A percentile compares a stretch with the other conserved stretches of the same genome.
Conservation (phyloP, 2,888 invertebrate species). For the Drosophila tripunctata region DNA sequence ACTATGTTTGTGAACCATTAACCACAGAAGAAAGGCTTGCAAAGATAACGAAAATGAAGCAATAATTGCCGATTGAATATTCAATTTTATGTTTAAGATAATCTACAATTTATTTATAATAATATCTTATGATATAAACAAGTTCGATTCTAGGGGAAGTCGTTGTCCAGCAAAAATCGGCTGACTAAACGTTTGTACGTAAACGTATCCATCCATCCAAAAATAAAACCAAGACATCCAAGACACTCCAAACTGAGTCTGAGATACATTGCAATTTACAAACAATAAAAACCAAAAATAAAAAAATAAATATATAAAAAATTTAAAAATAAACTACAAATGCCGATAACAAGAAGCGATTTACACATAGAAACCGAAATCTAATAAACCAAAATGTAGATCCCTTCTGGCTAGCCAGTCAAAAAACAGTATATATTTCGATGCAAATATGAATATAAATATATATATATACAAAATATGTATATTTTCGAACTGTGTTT, state of each 20-base stretch:
- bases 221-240: constrained; percentile 71
- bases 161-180: constrained; percentile 45
- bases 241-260: constrained; percentile 77
- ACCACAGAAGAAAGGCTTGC: constrained; percentile 48
- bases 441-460: constrained; percentile 24
- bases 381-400: constrained; percentile 3
- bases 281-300: constrained; percentile 28
- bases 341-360: constrained; percentile 60
- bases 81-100: constrained; percentile 71
- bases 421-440: constrained; percentile 54
- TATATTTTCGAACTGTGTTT: constrained; percentile 78
- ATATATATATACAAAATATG: constrained; percentile 55
- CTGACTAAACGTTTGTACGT: constrained; percentile 74
- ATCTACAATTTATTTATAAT: constrained; percentile 27
- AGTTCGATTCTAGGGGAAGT: constrained; percentile 12
- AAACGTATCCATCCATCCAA: constrained; percentile 82
- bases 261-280: constrained; percentile 78
- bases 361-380: constrained; percentile 63
- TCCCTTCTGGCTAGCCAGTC: constrained; percentile 58
- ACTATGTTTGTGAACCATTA: constrained; percentile 73
- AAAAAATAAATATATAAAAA: constrained; percentile 6
- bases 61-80: constrained; percentile 70
- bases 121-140: constrained; percentile 9
- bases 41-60: constrained; percentile 58
- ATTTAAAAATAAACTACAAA: constrained; percentile 26